phyloP scores from a whole-genome alignment of 2,797 vertebrate genomes.

The Rhadinocentrus ornatus region DNA sequence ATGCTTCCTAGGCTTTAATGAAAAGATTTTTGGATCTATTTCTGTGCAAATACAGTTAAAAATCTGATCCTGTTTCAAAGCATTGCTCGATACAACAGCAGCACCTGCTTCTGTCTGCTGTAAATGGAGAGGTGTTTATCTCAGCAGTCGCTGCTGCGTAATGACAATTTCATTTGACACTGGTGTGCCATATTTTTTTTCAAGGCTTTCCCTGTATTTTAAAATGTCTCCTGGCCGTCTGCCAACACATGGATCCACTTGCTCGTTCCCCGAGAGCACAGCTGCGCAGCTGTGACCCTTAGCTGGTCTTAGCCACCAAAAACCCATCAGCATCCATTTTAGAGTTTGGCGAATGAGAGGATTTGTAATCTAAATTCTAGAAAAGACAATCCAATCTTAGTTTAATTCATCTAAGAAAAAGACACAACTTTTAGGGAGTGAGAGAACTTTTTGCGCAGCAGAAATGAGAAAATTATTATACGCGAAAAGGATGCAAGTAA shows the following conservation, averaged over 20 bases:
- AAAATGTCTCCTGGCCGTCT: slow-evolving; percentile 75
- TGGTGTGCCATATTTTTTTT: slow-evolving; percentile 72
- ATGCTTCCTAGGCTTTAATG: slow-evolving; percentile 59
- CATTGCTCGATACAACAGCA: slow-evolving; percentile 37
- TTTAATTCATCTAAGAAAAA: slow-evolving; percentile 15
- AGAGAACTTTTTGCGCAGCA: slow-evolving; percentile 24
- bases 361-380: slow-evolving; percentile 35
- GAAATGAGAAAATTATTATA: slow-evolving; percentile 2
- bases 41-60: slow-evolving; percentile 50
- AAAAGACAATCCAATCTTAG: slow-evolving; percentile 33
- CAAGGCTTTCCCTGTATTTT: slow-evolving; percentile 76
- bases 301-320: slow-evolving; percentile 67
- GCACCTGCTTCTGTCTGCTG: slow-evolving; percentile 65
- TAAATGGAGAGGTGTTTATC: slow-evolving; percentile 57
- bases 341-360: slow-evolving; percentile 69
- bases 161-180: slow-evolving; percentile 69
- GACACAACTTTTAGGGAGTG: background rate
- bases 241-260: slow-evolving; percentile 74
- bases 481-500: background rate
- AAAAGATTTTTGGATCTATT: slow-evolving; percentile 59
- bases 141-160: slow-evolving; percentile 52
- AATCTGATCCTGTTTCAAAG: slow-evolving; percentile 55
- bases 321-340: slow-evolving; percentile 84
- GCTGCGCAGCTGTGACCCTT: slow-evolving; percentile 77
- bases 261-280: slow-evolving; percentile 61